Base-by-base conservation (phyloP, 2,888 invertebrate genomes). In the Cantharis rustica region DNA sequence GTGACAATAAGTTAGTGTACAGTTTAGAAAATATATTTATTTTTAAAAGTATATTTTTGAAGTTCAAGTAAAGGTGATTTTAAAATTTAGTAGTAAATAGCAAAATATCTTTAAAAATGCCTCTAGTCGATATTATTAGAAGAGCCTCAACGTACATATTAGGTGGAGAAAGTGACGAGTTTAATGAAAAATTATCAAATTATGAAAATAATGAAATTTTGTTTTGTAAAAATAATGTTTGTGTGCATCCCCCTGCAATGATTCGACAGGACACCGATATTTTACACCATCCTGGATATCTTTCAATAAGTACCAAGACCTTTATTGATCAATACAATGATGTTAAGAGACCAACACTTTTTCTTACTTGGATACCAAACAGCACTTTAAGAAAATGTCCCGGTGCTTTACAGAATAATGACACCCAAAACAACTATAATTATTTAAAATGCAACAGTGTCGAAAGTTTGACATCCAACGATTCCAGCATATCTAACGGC, bases 181-280 rank as follows among this genome's bases (percentile, higher is more conserved):
- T 77, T 62, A 72, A 72, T 23, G 90, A 91, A 72, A 92, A 91
- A 84, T 90, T 91, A 83, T 90, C 90, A 80, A 90, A 90, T 66
- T 95, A 95, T 85, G 93, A 94, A 86, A 95, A 96, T 88, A 95
- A 95, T 85, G 96, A 96, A 89, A 93, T 95, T 77, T 89, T 96
- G 70, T 96, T 95, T 88, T 95, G 96, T 89, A 98, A 98, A 89
- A 98, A 98, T 88, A 98, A 98, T 89, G 97, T 98, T 47, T 98
- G 98, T 88, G 98, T 98, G 68, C 98, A 98, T 90, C 97, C 98
- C 7, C 96, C 97, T 69, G 94, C 95, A 0, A 91, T 95, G 78
- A 92, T 95, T 71, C 91, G 96, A 69, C 94, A 95, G 83, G 95
- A 95, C 83, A 92, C 94, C 72, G 96, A 97, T 82, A 92, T 95